Evolutionary conservation across 2,113 vertebrate genomes (phyloP).

Genomic region (Sciurus niger): DNA sequence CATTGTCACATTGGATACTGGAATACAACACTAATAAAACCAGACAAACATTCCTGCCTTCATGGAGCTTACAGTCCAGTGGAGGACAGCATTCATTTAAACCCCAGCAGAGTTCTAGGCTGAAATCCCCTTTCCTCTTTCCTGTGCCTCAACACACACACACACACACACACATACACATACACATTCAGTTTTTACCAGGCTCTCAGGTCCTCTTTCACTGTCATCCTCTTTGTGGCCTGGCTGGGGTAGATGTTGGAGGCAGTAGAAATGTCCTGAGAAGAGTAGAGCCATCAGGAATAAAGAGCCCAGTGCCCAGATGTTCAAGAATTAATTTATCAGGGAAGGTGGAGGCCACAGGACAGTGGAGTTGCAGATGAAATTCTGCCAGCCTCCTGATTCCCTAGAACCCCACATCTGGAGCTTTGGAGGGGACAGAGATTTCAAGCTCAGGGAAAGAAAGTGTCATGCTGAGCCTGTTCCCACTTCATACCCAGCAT

Average conservation of each 20-base stretch:
- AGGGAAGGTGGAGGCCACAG: background rate
- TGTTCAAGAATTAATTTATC: background rate
- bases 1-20: no score
- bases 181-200: conserved; percentile 52
- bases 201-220: background rate
- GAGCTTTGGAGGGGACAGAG: background rate
- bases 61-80: background rate
- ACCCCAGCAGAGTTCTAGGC: background rate
- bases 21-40: background rate
- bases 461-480: background rate
- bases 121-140: background rate
- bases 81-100: no score
- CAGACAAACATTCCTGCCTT: background rate
- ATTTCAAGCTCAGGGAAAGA: background rate
- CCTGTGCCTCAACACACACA: background rate
- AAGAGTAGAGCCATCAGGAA: background rate
- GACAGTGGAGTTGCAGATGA: background rate
- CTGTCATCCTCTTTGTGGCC: background rate
- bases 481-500: background rate
- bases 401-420: background rate
- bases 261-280: conserved; percentile 89
- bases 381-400: background rate
- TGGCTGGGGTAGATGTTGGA: conserved; percentile 83
- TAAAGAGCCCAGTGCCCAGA: background rate
- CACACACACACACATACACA: background rate